Evolutionary conservation across 2,888 invertebrate species (phyloP).

Genomic region (Andrena fulva): DNA sequence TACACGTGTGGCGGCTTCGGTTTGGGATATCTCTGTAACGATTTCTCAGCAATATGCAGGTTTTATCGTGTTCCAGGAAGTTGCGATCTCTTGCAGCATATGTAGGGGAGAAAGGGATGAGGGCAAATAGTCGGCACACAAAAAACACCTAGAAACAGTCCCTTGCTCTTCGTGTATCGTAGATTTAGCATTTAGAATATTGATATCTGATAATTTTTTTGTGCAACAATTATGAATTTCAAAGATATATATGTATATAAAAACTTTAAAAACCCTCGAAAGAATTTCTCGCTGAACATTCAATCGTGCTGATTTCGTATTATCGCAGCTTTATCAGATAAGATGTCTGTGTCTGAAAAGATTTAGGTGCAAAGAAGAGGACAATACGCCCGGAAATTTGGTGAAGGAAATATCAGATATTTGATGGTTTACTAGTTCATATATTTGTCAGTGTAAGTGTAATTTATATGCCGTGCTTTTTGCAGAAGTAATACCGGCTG

Average conservation of each 20-base stretch:
- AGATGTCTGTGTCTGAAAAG: neutral
- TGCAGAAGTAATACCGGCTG: neutral
- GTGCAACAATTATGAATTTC: too few species aligned
- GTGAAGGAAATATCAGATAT: neutral
- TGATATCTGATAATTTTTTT: neutral
- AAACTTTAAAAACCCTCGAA: neutral
- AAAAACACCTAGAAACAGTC: neutral
- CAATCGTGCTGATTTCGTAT: conserved; percentile 16
- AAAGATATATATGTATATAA: neutral
- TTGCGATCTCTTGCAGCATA: conserved; percentile 32
- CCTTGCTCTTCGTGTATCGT: neutral
- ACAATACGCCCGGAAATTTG: neutral
- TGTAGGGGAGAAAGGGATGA: conserved; percentile 11
- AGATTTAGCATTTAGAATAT: conserved; percentile 1
- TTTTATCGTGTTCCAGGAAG: conserved; percentile 34
- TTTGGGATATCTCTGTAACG: conserved; percentile 23
- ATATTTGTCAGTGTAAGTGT: neutral
- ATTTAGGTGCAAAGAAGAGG: neutral
- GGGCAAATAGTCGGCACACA: conserved; percentile 8
- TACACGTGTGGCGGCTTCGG: conserved; percentile 20
- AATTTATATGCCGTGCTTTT: neutral
- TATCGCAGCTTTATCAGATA: conserved; percentile 54
- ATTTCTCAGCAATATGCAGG: conserved; percentile 5
- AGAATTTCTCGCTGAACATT: neutral
- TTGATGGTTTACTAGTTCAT: neutral